phyloP scores from a whole-genome alignment of 2,797 vertebrate species.

The Peromyscus eremicus region DNA sequence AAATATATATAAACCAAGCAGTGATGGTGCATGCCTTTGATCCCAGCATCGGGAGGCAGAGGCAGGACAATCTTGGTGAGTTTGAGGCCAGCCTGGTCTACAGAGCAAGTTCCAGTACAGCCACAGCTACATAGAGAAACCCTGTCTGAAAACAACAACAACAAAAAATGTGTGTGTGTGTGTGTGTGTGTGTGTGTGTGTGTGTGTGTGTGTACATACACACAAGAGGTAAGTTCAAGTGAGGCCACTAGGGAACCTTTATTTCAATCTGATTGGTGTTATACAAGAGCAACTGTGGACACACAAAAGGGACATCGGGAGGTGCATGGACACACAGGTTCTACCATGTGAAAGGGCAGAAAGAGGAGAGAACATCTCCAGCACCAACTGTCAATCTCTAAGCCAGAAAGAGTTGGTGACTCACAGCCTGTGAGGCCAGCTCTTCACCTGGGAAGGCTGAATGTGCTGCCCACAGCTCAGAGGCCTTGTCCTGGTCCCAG shows the following conservation, averaged over 20 bases:
- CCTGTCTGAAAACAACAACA: not conserved
- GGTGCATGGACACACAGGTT: not conserved
- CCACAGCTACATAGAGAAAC: not conserved
- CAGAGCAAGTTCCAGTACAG: not conserved
- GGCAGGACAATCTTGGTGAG: not conserved
- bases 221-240: not conserved
- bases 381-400: not conserved
- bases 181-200: too few relatives aligned
- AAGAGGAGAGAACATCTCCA: not conserved
- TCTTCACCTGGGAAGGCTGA: not conserved
- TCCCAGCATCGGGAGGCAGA: not conserved
- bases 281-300: not conserved
- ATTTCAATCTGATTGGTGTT: not conserved
- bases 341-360: not conserved
- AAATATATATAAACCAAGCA: not conserved
- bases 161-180: not conserved
- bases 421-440: not conserved
- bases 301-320: not conserved
- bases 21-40: not conserved
- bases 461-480: not conserved
- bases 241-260: not conserved
- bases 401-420: not conserved
- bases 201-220: not conserved
- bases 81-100: not conserved
- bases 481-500: not conserved